Base-by-base conservation (phyloP, 2,113 vertebrate species). In the Passerina amoena region DNA sequence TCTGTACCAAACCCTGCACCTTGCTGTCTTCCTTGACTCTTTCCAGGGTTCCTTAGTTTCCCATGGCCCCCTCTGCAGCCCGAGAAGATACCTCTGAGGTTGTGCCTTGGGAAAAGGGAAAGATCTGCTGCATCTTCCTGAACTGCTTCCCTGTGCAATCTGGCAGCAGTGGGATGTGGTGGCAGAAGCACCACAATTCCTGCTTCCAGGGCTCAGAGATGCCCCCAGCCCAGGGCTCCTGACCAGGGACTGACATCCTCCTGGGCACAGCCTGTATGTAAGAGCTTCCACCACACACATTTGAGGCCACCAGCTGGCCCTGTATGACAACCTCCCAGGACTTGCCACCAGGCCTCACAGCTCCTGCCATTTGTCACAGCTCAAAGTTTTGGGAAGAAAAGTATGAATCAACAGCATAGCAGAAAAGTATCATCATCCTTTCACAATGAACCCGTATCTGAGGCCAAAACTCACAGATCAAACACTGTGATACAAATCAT, bases 361-460 rank as follows among this genome's bases (percentile, higher is more conserved):
- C 5, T 68, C 66, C 76, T 50, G 35, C 48, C 30, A 13, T 28
- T 59, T 47, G 59, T 14, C 65, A 31, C 8, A 2, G 68, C 83
- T 56, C 77, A 6, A 31, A 37, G 60, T 19, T 57, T 68, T 14
- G 65, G 54, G 72, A 65, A 57, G 77, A 65, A 75, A 84, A 78
- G 65, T 21, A 75, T 35, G 56, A 71, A 87, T 79, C 75, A 78
- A 90, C 38, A 92, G 51, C 84, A 81, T 19, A 92, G 72, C 92
- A 87, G 42, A 56, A 40, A 78, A 82, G 10, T 16, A 20, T 48
- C 82, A 53, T 48, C 87, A 84, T 59, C 78, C 47, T 50, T 63
- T 65, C 61, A 75, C 53, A 66, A 68, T 1, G 15, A 70, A 8
- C 18, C 30, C 9, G 0, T 3, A 15, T 21, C 5, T 19, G 51